A percentile compares a stretch with the other conserved stretches of the same genome.
These are phyloP conservation scores for Ramphastos sulfuratus DNA, from an alignment of 2,113 vertebrate genomes.

Conservation along the genomic window DNA sequence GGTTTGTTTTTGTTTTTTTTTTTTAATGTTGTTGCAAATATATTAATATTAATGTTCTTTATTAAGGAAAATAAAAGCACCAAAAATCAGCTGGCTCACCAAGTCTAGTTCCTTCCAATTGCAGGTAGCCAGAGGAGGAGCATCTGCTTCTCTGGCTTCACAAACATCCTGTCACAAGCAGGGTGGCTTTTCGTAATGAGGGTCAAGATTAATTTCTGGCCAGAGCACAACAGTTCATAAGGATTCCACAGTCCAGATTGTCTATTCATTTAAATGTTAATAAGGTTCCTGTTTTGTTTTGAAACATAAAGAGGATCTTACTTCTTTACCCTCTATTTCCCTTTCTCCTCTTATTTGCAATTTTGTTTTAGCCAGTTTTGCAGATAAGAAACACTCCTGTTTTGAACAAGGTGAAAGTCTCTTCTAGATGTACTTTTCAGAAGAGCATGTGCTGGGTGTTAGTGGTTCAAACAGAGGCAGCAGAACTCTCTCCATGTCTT, in stretches of 20 bases:
- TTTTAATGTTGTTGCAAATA: neutral
- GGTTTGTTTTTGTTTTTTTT: no score
- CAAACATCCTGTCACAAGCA: neutral
- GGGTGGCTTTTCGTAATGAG: neutral
- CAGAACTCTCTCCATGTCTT: neutral
- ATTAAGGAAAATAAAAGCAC: neutral
- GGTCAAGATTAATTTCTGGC: constrained; percentile 20
- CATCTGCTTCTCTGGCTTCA: neutral
- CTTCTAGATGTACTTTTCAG: neutral
- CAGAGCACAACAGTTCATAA: neutral
- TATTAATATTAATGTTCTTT: constrained; percentile 13
- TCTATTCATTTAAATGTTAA: constrained; percentile 48
- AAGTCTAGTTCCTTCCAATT: neutral
- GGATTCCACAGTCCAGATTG: neutral
- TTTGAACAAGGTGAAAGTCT: neutral
- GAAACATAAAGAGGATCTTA: neutral
- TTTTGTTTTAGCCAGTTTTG: neutral
- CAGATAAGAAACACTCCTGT: neutral
- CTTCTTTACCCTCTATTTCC: neutral
- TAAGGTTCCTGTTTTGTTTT: constrained; percentile 10
- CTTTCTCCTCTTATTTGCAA: neutral
- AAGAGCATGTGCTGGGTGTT: neutral
- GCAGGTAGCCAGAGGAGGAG: neutral
- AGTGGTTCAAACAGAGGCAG: neutral
- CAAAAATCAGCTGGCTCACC: neutral